These are phyloP conservation scores for Zaprionus ornatus DNA, from an alignment of 1,140 invertebrate genomes.

Conservation along the genomic window DNA sequence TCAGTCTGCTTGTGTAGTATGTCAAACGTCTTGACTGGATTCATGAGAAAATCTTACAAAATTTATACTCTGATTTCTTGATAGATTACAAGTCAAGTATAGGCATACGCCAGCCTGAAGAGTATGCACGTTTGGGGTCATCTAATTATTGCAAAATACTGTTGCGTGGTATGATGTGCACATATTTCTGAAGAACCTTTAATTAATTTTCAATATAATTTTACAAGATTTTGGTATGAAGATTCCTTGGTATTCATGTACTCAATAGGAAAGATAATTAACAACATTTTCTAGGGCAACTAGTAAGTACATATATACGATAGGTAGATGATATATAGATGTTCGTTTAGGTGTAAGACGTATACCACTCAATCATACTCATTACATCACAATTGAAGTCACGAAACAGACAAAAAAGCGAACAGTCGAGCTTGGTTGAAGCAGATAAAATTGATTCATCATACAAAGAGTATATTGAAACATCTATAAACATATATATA, in stretches of 20 bases:
- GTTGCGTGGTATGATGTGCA: not conserved
- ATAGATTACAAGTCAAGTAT: constrained; percentile 37
- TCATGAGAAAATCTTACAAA: constrained; percentile 58
- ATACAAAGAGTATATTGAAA: too few species aligned
- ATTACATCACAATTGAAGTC: not conserved
- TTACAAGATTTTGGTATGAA: too few species aligned
- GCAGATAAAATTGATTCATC: not conserved
- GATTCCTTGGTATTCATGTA: too few species aligned
- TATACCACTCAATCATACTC: not conserved
- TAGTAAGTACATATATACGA: not conserved
- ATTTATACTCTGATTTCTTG: constrained; percentile 50
- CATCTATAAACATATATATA: too few species aligned
- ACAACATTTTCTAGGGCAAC: not conserved
- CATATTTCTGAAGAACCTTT: too few species aligned
- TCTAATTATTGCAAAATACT: not conserved
- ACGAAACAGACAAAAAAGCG: not conserved
- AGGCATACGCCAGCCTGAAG: constrained; percentile 9
- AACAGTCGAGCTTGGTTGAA: not conserved
- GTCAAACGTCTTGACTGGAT: constrained; percentile 37
- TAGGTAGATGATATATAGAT: not conserved
- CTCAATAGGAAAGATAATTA: too few species aligned
- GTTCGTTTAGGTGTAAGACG: too few species aligned
- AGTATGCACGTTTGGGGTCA: not conserved
- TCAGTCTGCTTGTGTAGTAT: constrained; percentile 45
- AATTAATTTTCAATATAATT: too few species aligned